These are phyloP conservation scores for Drosophila arawakana DNA, from an alignment of 1,140 invertebrate genomes.

Conservation along the genomic window DNA sequence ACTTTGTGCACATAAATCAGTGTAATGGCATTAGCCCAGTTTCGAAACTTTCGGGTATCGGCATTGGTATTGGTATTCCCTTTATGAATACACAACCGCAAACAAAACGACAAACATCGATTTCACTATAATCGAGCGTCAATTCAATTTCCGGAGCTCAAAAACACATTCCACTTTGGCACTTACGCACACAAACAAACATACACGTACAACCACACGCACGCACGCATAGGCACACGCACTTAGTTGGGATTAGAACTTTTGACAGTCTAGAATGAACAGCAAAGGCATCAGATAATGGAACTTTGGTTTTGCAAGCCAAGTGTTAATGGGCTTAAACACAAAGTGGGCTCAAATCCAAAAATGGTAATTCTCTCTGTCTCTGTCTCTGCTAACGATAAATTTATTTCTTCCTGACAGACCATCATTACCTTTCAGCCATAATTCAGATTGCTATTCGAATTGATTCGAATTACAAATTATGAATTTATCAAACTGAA, in stretches of 20 bases:
- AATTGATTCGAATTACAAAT: background rate
- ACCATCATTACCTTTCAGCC: background rate
- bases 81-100: conserved; percentile 30
- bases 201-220: too few species aligned
- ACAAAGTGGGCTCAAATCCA: conserved; percentile 52
- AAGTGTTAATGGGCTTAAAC: conserved; percentile 64
- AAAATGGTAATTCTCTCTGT: conserved; percentile 20
- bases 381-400: conserved; percentile 7
- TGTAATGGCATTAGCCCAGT: conserved; percentile 55
- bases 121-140: conserved; percentile 53
- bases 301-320: conserved; percentile 43
- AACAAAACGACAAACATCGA: conserved; percentile 54
- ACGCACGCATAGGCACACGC: too few species aligned
- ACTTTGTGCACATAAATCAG: conserved; percentile 61
- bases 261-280: background rate
- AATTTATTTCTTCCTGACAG: conserved; percentile 33
- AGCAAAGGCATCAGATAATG: conserved; percentile 39
- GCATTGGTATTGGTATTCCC: conserved; percentile 26
- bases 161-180: conserved; percentile 19
- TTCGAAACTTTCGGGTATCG: conserved; percentile 46
- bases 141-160: conserved; percentile 75
- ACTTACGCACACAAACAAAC: too few species aligned
- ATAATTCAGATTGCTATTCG: conserved; percentile 12
- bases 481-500: conserved; percentile 14
- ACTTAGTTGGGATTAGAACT: too few species aligned